These are phyloP conservation scores for Ditylenchus dipsaci DNA, from an alignment of 1,140 invertebrate genomes.

Conservation along the genomic window DNA sequence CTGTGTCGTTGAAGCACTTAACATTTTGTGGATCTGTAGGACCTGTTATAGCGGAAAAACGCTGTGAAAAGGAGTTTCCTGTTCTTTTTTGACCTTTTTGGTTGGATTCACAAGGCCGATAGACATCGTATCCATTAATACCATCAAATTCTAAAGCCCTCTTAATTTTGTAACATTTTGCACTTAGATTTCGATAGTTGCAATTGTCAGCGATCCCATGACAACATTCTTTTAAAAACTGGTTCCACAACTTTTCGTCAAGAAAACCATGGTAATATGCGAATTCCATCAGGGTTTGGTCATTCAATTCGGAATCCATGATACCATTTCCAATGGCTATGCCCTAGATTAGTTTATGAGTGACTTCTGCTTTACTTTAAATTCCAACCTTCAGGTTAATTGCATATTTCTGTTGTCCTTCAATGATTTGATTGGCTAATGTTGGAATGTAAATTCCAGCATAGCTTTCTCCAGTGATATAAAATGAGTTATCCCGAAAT, in stretches of 20 bases:
- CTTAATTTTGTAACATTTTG: too few species aligned
- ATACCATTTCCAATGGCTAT: slow-evolving; percentile 58
- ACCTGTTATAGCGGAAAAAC: too few species aligned
- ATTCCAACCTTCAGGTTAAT: slow-evolving; percentile 48
- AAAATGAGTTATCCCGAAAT: slow-evolving; percentile 60
- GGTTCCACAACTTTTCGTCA: background rate
- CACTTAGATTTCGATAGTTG: too few species aligned
- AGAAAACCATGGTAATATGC: slow-evolving; percentile 37
- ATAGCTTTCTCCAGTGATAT: slow-evolving; percentile 62
- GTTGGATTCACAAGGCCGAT: too few species aligned
- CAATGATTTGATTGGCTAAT: slow-evolving; percentile 61
- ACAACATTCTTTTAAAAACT: too few species aligned
- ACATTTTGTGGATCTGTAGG: too few species aligned
- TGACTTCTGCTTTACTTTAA: background rate
- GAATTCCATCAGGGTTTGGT: slow-evolving; percentile 54
- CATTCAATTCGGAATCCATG: slow-evolving; percentile 53
- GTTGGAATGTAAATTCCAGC: slow-evolving; percentile 61
- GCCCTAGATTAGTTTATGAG: slow-evolving; percentile 35
- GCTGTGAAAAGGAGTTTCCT: too few species aligned
- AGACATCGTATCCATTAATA: too few species aligned
- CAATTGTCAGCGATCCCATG: too few species aligned
- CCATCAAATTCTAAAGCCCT: too few species aligned
- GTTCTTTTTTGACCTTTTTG: too few species aligned
- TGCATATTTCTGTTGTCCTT: slow-evolving; percentile 53
- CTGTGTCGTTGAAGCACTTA: background rate